Evolutionary conservation across 2,113 vertebrate genomes (phyloP), one percentile per base, ranked within the genome.

Genomic region (Mormoops blainvillei): DNA sequence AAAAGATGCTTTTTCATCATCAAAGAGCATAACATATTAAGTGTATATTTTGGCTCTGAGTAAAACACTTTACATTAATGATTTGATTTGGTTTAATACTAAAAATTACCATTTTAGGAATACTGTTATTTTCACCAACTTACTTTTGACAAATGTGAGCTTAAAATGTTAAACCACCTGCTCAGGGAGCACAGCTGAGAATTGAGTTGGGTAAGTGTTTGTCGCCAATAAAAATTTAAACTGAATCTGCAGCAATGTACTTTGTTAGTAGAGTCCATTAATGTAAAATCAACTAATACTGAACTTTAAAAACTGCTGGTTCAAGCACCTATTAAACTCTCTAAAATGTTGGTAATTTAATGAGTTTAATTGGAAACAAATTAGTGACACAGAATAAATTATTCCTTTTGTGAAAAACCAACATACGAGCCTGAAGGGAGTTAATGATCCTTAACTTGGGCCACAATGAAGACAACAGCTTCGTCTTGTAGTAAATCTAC

Each of bases 211-310:
- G 3, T 6, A 48, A 58, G 4, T 68, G 88, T 80, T 80, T 65
- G 56, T 81, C n/a, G 15, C 22, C 86, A 58, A 87, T 63, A 82
- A 73, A 11, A 0, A 80, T 92, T 71, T 61, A 71, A 84, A 68
- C 45, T n/a, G 56, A 56, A 52, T 50, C 54, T 70, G 56, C 33
- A 93, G 43, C 58, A 58, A 24, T 73, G 43, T 36, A 28, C 24
- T 61, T 81, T 63, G 61, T 96, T 52, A 76, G 38, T 33, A 84
- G 7, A 86, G 13, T 77, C 43, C 1, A 24, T 89, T 96, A 56
- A 81, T 38, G 68, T 87, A 87, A 96, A 77, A 73, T 93, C 87
- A 86, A 87, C 52, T 91, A n/a, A 92, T 36, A 61, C 31, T 82
- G 76, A 90, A 90, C 22, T 91, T 92, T 31, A 41, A 70, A 61